Evolutionary conservation across 2,113 vertebrate genomes (phyloP).

Genomic region (Beaufortia kweichowensis): DNA sequence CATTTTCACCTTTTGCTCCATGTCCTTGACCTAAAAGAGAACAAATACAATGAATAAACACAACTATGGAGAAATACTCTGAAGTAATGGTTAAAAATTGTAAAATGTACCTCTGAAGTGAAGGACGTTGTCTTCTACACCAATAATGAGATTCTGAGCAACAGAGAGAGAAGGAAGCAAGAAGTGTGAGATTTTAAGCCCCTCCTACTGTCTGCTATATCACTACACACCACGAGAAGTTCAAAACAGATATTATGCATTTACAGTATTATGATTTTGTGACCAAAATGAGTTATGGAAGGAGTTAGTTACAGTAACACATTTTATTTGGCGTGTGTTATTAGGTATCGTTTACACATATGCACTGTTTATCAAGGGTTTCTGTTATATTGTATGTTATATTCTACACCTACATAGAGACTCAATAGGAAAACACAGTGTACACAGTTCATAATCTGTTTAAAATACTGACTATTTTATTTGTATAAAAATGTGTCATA

Average conservation of each 20-base stretch:
- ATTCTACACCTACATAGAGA: neutral
- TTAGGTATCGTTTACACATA: no score
- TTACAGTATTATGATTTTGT: no score
- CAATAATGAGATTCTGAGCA: conserved; percentile 81
- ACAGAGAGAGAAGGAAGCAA: conserved; percentile 38
- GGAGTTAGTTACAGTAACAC: no score
- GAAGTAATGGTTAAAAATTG: conserved; percentile 1
- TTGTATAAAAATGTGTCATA: conserved; percentile 32
- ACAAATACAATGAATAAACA: conserved; percentile 8
- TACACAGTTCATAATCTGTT: neutral
- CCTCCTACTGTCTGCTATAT: neutral
- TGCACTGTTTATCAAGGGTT: no score
- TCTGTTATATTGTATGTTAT: no score
- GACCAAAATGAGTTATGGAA: no score
- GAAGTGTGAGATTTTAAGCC: conserved; percentile 1
- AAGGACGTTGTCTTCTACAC: conserved; percentile 82
- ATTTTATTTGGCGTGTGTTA: no score
- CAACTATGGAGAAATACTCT: neutral
- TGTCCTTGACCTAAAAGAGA: conserved; percentile 83
- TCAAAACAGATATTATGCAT: neutral
- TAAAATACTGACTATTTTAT: conserved; percentile 7
- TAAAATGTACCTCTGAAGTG: conserved; percentile 81
- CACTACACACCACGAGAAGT: neutral
- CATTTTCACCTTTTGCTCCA: conserved; percentile 92
- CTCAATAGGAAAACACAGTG: neutral